phyloP scores from a whole-genome alignment of 2,888 invertebrate genomes.

The Drosophila atroscutellata region DNA sequence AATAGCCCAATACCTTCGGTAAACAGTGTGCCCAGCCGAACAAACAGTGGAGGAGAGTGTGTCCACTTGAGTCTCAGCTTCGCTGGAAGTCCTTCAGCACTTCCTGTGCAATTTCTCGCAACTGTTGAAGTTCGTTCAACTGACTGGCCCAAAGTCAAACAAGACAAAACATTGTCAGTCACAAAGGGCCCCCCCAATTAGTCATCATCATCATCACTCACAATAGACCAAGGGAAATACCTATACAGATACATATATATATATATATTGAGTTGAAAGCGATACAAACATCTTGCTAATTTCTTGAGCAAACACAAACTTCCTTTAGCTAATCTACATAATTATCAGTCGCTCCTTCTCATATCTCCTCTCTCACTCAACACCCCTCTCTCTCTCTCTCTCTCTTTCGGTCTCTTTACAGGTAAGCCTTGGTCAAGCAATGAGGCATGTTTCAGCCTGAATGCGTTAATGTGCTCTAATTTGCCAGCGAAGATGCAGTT shows the following conservation, averaged over 20 bases:
- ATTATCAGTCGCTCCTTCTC: slow-evolving; percentile 40
- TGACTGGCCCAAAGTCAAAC: slow-evolving; percentile 38
- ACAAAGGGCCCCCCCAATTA: slow-evolving; percentile 51
- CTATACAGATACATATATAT: slow-evolving; percentile 1
- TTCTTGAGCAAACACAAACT: slow-evolving; percentile 68
- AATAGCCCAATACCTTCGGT: slow-evolving; percentile 1
- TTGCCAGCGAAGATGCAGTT: slow-evolving; percentile 54
- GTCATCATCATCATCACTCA: slow-evolving; percentile 50
- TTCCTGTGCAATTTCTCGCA: slow-evolving; percentile 23
- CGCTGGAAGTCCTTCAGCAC: slow-evolving; percentile 50
- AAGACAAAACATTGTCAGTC: slow-evolving; percentile 23
- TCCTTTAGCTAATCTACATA: slow-evolving; percentile 72
- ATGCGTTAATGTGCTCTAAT: slow-evolving; percentile 76
- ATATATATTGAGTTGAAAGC: background rate
- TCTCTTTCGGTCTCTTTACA: slow-evolving; percentile 40
- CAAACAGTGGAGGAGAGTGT: background rate
- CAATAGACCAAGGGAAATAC: slow-evolving; percentile 27
- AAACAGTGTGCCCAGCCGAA: slow-evolving; percentile 1
- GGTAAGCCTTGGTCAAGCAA: slow-evolving; percentile 53
- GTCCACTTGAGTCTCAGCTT: slow-evolving; percentile 31
- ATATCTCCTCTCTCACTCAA: background rate
- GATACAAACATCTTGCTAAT: slow-evolving; percentile 62
- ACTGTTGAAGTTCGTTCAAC: slow-evolving; percentile 49
- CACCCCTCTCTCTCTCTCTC: background rate
- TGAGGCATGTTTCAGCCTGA: slow-evolving; percentile 53